Conservation (phyloP, 2,888 invertebrate species). For the Cordilura impudica region DNA sequence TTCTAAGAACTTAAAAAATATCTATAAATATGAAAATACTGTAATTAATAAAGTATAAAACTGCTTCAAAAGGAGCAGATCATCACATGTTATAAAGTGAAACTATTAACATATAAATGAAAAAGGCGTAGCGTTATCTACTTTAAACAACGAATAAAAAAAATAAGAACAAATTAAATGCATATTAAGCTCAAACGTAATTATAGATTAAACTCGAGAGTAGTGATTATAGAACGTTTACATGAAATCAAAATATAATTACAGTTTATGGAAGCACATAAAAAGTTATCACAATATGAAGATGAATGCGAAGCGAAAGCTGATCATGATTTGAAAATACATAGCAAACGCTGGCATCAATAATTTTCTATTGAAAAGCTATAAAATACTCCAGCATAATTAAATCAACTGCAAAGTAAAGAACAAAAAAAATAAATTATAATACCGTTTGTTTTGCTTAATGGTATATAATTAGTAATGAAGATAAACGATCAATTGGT, state of each 20-base stretch:
- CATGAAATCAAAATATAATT: slow-evolving; percentile 49
- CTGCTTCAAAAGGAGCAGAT: slow-evolving; percentile 15
- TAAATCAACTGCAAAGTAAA: slow-evolving; percentile 20
- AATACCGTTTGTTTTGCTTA: slow-evolving; percentile 35
- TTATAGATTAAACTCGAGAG: slow-evolving; percentile 40
- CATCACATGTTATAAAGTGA: slow-evolving; percentile 1
- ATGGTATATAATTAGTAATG: slow-evolving; percentile 17
- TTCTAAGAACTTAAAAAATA: no score
- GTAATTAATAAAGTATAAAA: slow-evolving; percentile 10
- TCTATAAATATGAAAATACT: no score
- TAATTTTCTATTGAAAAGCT: slow-evolving; percentile 33
- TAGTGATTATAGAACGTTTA: slow-evolving; percentile 44
- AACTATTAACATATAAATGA: slow-evolving; percentile 56
- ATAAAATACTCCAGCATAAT: slow-evolving; percentile 39
- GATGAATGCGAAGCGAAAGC: not conserved
- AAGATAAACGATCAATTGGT: slow-evolving; percentile 31
- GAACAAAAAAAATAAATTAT: not conserved
- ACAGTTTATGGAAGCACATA: slow-evolving; percentile 20
- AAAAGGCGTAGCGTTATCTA: slow-evolving; percentile 51
- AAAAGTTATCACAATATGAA: slow-evolving; percentile 46
- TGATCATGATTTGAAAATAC: not conserved
- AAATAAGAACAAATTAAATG: slow-evolving; percentile 34
- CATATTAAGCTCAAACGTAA: slow-evolving; percentile 38
- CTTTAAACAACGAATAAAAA: slow-evolving; percentile 28
- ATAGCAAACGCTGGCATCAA: not conserved